Base-by-base conservation (phyloP, 2,113 vertebrate genomes). In the Spheniscus mendiculus region DNA sequence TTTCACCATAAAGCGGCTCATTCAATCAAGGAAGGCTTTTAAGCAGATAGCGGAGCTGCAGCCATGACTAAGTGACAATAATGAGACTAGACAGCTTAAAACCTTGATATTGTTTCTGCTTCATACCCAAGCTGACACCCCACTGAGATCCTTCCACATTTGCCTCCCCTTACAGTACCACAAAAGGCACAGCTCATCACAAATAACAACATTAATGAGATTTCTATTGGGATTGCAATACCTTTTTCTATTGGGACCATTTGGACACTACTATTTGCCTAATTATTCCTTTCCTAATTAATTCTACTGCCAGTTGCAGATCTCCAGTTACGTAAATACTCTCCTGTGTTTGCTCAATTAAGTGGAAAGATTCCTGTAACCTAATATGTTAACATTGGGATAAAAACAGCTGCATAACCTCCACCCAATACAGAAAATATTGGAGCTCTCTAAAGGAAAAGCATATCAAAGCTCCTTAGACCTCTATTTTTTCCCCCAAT, bases 211-310 rank as follows among this genome's bases (percentile, higher is more conserved):
- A 90, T 80, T 97, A 94, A 97, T 93, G 87, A 97, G 79, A 88
- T 66, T 96, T 95, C 95, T 81, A 70, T 20, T 93, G 79, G 88
- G 83, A 90, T 59, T 88, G 71, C 71, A 95, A 86, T 90, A 73
- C 45, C 38, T 87, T 93, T 95, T 95, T 92, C 93, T 90, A 12
- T 32, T 55, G 63, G 85, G 92, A 93, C 85, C 76, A 92, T 90
- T 96, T 93, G 94, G 94, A 84, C 63, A 44, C 47, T 83, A 83
- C 79, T 86, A 70, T 92, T 96, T 97, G 76, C 76, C 69, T 95
- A 92, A 92, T 97, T 94, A 96, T 97, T 94, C 63, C 67, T 90
- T 71, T 93, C 67, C 90, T 94, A 96, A 96, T 96, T 97, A 94
- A 97, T 92, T 95, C 83, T 78, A 94, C 90, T 90, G 94, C 83